These are phyloP conservation scores for Gymnothorax javanicus DNA, from an alignment of 2,797 vertebrate genomes.

Conservation along the genomic window DNA sequence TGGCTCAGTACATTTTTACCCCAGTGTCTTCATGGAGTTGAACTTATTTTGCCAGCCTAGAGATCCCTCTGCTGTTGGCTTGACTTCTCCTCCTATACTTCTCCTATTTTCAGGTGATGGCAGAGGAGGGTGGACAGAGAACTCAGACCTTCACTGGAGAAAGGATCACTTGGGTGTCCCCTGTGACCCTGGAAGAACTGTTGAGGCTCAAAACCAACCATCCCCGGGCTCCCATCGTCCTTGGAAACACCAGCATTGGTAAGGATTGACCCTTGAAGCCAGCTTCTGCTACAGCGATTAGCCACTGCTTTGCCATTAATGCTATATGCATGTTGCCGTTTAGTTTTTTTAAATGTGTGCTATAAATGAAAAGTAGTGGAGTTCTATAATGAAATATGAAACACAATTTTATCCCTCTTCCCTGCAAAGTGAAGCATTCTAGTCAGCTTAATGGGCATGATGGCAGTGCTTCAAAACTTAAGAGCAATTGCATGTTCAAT, in stretches of 20 bases:
- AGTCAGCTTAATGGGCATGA: too few relatives aligned
- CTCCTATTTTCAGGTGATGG: constrained; percentile 68
- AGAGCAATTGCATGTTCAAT: too few relatives aligned
- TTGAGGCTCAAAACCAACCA: constrained; percentile 76
- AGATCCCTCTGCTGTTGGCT: neutral
- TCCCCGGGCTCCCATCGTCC: constrained; percentile 79
- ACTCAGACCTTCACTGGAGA: constrained; percentile 77
- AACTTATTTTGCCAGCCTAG: neutral
- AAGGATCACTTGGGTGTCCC: constrained; percentile 82
- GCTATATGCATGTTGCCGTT: neutral
- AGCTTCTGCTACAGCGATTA: neutral
- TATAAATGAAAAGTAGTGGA: neutral
- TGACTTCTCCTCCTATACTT: neutral
- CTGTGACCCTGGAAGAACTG: constrained; percentile 78
- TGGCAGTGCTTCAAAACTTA: too few relatives aligned
- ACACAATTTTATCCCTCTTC: neutral
- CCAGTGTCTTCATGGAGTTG: neutral
- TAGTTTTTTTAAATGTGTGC: neutral
- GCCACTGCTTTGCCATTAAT: neutral
- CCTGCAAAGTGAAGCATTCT: neutral
- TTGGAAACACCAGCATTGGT: constrained; percentile 87
- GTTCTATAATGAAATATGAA: neutral
- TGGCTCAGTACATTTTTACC: too few relatives aligned
- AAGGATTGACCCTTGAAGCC: constrained; percentile 32
- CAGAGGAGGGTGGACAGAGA: constrained; percentile 58